Base-by-base conservation (phyloP, 2,888 invertebrate species). In the Cistogaster globosa region DNA sequence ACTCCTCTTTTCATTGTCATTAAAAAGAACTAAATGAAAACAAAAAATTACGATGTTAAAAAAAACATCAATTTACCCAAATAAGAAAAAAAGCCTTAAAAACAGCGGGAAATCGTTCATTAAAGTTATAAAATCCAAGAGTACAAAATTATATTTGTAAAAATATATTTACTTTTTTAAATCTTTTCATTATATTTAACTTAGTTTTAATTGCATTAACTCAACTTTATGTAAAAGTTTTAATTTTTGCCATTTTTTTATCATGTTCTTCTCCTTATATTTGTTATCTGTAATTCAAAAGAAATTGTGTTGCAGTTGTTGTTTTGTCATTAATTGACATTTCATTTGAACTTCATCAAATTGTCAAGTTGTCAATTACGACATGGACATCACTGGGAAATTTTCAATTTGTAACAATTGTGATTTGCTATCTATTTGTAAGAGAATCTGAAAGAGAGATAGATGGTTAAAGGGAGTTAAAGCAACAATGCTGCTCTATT, bases 281-380 rank as follows among this genome's bases (percentile, higher is more conserved):
- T 8, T 32, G 2, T 32, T 5, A 7, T 32, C 8, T 32, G 0
- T 18, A 45, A n/a, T 36, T 51, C n/a, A 68, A 60, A 65, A 76
- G 36, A 32, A 77, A 65, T 71, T 75, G 38, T 45, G 48, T 58
- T 45, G 11, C 65, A 65, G 26, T 69, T 78, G 72, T 80, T 86
- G 80, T 77, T 76, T 84, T 77, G 86, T 78, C 81, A 81, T 87
- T 87, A 87, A 87, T 87, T 87, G 87, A 87, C 87, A 87, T 87
- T 86, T 86, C 87, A 86, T 84, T 87, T 87, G 87, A 84, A 85
- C 86, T 84, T 84, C 83, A 78, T 84, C 86, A 87, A 86, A 86
- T 82, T 86, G 87, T 81, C 87, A 82, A 77, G 77, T 79, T 86
- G 71, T 76, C 80, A 80, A 82, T 84, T 65, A 75, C 65, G 82